phyloP scores from a whole-genome alignment of 2,797 vertebrate genomes.

The Anguilla anguilla region DNA sequence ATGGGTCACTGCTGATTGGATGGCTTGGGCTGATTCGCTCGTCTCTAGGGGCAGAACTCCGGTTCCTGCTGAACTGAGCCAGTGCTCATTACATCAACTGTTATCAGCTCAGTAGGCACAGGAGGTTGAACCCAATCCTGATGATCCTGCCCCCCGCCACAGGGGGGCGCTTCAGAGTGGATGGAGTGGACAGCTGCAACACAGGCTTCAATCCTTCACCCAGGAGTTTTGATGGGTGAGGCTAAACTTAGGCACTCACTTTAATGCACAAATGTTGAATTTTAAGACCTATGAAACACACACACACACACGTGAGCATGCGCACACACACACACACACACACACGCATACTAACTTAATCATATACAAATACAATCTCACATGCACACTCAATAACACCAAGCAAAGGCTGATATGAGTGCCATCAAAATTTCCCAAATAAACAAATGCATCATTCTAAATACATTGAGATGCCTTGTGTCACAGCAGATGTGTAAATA shows the following conservation, averaged over 20 bases:
- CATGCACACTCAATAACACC: background rate
- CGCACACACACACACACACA: background rate
- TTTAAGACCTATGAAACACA: background rate
- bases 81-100: slow-evolving; percentile 77
- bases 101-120: slow-evolving; percentile 89
- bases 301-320: background rate
- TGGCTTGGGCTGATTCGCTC: slow-evolving; percentile 11
- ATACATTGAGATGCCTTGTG: background rate
- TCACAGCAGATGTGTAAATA: background rate
- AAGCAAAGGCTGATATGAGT: background rate
- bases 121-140: slow-evolving; percentile 78
- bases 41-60: slow-evolving; percentile 79
- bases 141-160: slow-evolving; percentile 47
- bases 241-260: background rate
- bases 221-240: background rate
- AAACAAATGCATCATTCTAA: background rate
- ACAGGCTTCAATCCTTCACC: background rate
- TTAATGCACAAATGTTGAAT: background rate
- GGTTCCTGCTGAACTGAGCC: slow-evolving; percentile 89
- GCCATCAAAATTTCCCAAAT: background rate
- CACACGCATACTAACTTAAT: background rate
- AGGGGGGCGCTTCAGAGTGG: slow-evolving; percentile 25
- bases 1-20: background rate
- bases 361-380: background rate
- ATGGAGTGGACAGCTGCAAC: background rate